These are phyloP conservation scores for Dromococcyx pavoninus DNA, from an alignment of 2,797 vertebrate species.

Conservation along the genomic window DNA sequence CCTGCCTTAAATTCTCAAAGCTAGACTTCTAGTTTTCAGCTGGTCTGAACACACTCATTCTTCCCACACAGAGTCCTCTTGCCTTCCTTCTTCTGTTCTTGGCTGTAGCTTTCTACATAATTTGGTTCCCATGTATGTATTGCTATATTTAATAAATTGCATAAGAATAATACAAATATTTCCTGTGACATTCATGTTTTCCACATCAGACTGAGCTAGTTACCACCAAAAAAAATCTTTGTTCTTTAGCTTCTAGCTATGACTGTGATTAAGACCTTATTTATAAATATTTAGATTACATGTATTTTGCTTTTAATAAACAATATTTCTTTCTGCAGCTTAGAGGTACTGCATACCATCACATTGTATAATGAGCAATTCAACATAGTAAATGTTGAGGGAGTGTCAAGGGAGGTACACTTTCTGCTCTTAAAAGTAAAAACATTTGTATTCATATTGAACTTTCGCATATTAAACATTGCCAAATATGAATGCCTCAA, in stretches of 20 bases:
- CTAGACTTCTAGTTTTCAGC: not conserved
- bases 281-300: not conserved
- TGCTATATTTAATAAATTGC: not conserved
- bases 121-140: not conserved
- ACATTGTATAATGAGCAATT: not conserved
- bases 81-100: not conserved
- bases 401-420: not conserved
- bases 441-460: not conserved
- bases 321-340: not conserved
- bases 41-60: not conserved
- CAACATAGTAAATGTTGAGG: not conserved
- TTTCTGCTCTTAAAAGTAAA: not conserved
- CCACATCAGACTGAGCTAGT: not conserved
- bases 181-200: not conserved
- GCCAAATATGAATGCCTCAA: not conserved
- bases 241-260: conserved; percentile 1
- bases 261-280: not conserved
- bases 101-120: not conserved
- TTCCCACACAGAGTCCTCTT: not conserved
- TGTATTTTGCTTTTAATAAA: not conserved
- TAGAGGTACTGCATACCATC: not conserved
- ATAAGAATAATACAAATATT: not conserved
- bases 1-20: not conserved
- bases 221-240: not conserved
- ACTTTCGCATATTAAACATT: not conserved